Percentiles rank a stretch among this genome's conserved stretches.
These are phyloP conservation scores for Ametastegia equiseti DNA, from an alignment of 2,888 invertebrate genomes.

Conservation along the genomic window DNA sequence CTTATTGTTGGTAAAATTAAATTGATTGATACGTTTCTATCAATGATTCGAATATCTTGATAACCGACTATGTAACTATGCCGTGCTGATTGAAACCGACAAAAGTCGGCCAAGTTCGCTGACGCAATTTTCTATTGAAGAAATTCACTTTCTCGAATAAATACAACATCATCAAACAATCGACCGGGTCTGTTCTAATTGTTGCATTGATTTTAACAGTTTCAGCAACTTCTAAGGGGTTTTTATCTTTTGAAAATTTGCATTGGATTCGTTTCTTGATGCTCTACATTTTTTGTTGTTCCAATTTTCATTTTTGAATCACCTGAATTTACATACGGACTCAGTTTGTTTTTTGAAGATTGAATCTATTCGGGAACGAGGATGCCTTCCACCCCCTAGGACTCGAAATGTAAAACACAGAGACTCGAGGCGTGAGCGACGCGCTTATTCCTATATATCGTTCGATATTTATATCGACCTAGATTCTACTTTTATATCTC, in stretches of 20 bases:
- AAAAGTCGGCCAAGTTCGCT: conserved; percentile 30
- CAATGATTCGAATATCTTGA: not conserved
- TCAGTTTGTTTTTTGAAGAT: not conserved
- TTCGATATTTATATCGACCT: conserved; percentile 74
- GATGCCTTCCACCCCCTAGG: not conserved
- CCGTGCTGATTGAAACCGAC: not conserved
- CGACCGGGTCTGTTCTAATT: not conserved
- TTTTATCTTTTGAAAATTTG: too few relatives aligned
- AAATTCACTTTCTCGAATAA: conserved; percentile 7
- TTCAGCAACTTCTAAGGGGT: not conserved
- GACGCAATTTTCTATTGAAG: conserved; percentile 2
- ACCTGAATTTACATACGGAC: not conserved
- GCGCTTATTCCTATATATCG: conserved; percentile 43
- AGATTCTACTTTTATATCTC: conserved; percentile 74
- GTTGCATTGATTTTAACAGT: not conserved
- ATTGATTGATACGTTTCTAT: not conserved
- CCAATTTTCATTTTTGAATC: not conserved
- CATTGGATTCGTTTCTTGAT: too few relatives aligned
- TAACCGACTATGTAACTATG: not conserved
- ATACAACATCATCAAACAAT: not conserved
- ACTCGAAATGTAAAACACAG: not conserved
- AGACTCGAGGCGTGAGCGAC: conserved; percentile 36
- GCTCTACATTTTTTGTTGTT: too few relatives aligned
- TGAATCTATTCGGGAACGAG: not conserved
- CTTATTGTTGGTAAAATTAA: too few relatives aligned